A percentile compares a stretch with the other conserved stretches of the same genome.
Conservation (phyloP, 2,113 vertebrate genomes). For the Romanogobio albipinnatus region DNA sequence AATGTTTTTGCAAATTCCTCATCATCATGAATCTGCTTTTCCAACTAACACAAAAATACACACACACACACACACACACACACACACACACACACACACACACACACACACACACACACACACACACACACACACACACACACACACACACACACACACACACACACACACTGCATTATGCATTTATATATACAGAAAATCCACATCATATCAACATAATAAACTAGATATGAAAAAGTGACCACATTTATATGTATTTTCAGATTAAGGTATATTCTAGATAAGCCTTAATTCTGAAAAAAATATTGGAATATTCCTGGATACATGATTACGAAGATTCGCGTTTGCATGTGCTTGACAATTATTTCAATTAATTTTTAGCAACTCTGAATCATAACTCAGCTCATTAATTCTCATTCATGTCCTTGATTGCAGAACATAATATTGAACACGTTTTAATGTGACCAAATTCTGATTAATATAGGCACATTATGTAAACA, state of each 20-base stretch:
- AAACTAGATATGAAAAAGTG: background rate
- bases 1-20: constrained; percentile 93
- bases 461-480: background rate
- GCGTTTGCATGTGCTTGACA: background rate
- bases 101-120: constrained; percentile 23
- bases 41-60: constrained; percentile 75
- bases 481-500: background rate
- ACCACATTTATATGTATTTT: background rate
- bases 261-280: background rate
- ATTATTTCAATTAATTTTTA: background rate
- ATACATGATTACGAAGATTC: background rate
- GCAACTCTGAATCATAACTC: background rate
- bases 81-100: constrained; percentile 31
- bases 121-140: constrained; percentile 19
- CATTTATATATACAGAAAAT: background rate
- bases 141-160: constrained; percentile 15
- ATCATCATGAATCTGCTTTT: constrained; percentile 92
- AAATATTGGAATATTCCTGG: background rate
- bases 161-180: background rate
- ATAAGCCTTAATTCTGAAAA: background rate
- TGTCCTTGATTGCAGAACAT: background rate
- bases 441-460: background rate
- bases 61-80: background rate
- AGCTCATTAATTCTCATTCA: background rate
- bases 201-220: background rate